Evolutionary conservation across 2,113 vertebrate genomes (phyloP).

Genomic region (Drymodes brunneopygia): DNA sequence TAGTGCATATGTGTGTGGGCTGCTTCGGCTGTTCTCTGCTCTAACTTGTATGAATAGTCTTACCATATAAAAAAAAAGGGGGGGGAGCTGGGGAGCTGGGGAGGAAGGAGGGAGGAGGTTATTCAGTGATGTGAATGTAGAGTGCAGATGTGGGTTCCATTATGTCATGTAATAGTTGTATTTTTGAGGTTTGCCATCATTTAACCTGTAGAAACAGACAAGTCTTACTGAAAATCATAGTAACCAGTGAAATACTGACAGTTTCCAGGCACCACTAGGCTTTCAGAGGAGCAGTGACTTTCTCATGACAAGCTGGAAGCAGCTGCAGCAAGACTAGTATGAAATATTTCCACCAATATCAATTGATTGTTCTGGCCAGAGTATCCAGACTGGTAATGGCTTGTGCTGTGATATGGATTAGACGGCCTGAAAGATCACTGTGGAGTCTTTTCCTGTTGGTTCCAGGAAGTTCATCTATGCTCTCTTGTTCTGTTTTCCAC

Average conservation of each 20-base stretch:
- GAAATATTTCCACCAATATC: neutral
- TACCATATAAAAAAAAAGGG: neutral
- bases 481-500: neutral
- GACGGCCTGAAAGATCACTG: neutral
- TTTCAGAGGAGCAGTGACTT: neutral
- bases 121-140: neutral
- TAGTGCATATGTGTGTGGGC: conserved; percentile 50
- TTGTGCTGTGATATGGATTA: neutral
- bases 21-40: conserved; percentile 52
- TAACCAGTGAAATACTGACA: neutral
- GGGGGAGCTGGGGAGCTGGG: neutral
- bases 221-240: neutral
- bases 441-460: neutral
- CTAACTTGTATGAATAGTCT: conserved; percentile 38
- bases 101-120: neutral
- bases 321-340: neutral
- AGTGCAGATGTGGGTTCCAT: neutral
- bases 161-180: neutral
- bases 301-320: neutral
- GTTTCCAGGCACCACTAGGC: neutral
- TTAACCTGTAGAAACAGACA: neutral
- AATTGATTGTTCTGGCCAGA: neutral
- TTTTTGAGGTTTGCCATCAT: neutral
- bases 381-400: neutral
- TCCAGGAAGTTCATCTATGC: neutral